Evolutionary conservation across 1,140 invertebrate genomes (phyloP).

Genomic region (Pogonomyrmex californicus): DNA sequence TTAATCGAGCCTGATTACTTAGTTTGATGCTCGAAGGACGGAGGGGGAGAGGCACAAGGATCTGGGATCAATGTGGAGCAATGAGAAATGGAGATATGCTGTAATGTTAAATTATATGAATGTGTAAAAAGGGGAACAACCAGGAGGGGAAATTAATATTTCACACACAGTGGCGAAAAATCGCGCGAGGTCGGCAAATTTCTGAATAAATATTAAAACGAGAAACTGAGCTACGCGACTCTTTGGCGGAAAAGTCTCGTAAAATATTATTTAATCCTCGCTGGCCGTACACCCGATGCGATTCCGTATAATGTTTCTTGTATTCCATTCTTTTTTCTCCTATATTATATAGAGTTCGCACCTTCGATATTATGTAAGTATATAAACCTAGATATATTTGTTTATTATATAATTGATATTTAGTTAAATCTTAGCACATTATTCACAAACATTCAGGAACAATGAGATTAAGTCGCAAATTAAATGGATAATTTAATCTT

Average conservation of each 20-base stretch:
- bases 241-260: conserved; percentile 66
- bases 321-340: conserved; percentile 40
- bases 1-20: conserved; percentile 79
- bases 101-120: conserved; percentile 54
- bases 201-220: conserved; percentile 69
- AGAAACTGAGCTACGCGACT: conserved; percentile 49
- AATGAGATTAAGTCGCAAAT: conserved; percentile 1
- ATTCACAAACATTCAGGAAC: conserved; percentile 78
- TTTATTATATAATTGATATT: conserved; percentile 71
- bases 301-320: conserved; percentile 50
- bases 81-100: conserved; percentile 27
- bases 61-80: conserved; percentile 30
- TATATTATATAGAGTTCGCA: conserved; percentile 43
- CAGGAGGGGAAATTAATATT: conserved; percentile 87
- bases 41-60: background rate
- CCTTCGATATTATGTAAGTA: conserved; percentile 61
- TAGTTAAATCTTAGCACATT: conserved; percentile 73
- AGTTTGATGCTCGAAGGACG: conserved; percentile 72
- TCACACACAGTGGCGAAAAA: conserved; percentile 60
- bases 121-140: conserved; percentile 72
- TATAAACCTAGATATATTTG: conserved; percentile 69
- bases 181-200: conserved; percentile 59
- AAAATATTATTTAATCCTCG: conserved; percentile 87
- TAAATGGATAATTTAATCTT: conserved; percentile 22
- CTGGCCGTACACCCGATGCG: conserved; percentile 79